These are phyloP conservation scores for Pitta sordida DNA, from an alignment of 2,113 vertebrate species.

Conservation along the genomic window DNA sequence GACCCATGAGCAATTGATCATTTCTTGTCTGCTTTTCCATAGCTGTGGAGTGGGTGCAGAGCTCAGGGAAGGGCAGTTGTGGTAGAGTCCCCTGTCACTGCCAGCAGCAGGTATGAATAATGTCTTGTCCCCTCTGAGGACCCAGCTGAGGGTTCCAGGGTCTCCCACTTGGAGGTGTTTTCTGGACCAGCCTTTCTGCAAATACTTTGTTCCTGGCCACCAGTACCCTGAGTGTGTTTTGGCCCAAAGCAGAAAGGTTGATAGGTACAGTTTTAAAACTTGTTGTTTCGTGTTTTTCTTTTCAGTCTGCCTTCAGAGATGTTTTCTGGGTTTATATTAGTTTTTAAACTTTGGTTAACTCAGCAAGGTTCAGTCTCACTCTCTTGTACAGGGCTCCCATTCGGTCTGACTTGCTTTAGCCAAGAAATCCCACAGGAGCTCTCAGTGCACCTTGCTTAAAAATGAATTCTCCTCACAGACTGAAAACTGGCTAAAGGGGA, in stretches of 20 bases:
- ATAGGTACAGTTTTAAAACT: background rate
- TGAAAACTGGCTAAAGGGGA: background rate
- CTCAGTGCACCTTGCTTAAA: background rate
- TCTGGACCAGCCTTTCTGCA: background rate
- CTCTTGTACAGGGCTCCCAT: rapidly evolving
- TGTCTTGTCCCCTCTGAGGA: background rate
- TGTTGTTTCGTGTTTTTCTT: background rate
- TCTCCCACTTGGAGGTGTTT: rapidly evolving
- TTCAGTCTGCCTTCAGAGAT: background rate
- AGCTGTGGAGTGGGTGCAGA: rapidly evolving
- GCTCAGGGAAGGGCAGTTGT: background rate
- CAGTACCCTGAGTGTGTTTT: background rate
- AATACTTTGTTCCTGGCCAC: background rate
- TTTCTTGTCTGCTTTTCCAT: background rate
- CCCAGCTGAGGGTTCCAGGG: too few species aligned
- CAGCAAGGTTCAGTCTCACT: rapidly evolving
- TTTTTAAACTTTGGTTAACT: background rate
- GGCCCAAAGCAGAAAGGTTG: background rate
- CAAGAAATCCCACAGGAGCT: background rate
- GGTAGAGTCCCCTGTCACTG: background rate
- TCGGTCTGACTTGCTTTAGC: background rate
- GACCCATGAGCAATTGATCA: rapidly evolving
- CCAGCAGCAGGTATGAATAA: background rate
- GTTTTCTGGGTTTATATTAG: background rate
- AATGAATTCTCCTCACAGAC: background rate